Percentiles rank a stretch among this genome's conserved stretches.
These are phyloP conservation scores for Drosophila busckii DNA, from an alignment of 1,140 invertebrate genomes.

Conservation along the genomic window DNA sequence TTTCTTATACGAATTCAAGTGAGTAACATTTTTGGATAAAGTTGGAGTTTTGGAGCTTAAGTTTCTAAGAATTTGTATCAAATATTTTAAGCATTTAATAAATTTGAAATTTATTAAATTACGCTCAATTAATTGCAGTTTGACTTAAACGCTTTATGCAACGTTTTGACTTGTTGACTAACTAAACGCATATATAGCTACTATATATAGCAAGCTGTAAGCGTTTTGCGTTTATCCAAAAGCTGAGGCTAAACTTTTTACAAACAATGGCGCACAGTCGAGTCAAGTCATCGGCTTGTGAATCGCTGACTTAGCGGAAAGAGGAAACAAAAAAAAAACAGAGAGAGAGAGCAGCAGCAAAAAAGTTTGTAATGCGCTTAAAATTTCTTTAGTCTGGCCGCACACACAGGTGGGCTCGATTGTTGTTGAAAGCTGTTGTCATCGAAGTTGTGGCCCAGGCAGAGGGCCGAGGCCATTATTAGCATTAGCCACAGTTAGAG, in stretches of 20 bases:
- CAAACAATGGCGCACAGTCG: constrained; percentile 35
- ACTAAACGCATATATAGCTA: no score
- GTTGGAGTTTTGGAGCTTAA: no score
- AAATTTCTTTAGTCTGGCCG: constrained; percentile 36
- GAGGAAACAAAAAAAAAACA: not conserved
- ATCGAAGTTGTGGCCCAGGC: constrained; percentile 38
- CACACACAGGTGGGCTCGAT: constrained; percentile 54
- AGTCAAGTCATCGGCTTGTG: no score
- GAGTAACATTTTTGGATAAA: no score
- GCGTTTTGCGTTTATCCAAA: constrained; percentile 37
- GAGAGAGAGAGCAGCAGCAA: not conserved
- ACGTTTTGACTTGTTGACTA: no score
- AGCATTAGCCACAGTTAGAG: constrained; percentile 34
- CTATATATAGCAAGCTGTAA: constrained; percentile 34
- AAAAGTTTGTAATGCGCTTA: constrained; percentile 55
- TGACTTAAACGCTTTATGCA: no score
- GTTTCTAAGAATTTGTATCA: no score
- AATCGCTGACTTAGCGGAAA: no score
- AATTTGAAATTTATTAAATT: no score
- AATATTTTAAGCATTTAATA: no score
- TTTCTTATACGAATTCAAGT: no score
- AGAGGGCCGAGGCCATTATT: constrained; percentile 23
- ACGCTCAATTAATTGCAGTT: no score
- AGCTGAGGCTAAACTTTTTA: constrained; percentile 39
- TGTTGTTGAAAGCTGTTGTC: constrained; percentile 64